Conservation (phyloP, 2,113 vertebrate genomes). For the Felis chaus region DNA sequence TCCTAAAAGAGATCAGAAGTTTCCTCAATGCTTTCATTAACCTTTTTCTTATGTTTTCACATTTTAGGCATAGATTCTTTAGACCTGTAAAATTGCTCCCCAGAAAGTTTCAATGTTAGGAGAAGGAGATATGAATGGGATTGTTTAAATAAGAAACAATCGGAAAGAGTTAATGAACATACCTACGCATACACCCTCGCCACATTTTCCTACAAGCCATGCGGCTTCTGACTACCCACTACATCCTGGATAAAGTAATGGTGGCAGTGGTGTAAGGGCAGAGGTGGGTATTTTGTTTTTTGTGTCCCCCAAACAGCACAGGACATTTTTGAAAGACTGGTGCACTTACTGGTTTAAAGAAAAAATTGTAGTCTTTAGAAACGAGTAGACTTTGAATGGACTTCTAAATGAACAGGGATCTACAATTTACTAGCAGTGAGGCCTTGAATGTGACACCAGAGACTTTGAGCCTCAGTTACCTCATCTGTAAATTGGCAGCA, state of each 20-base stretch:
- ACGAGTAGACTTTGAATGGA: background rate
- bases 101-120: background rate
- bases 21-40: conserved; percentile 56
- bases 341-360: background rate
- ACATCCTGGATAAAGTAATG: background rate
- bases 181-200: background rate
- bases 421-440: background rate
- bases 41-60: conserved; percentile 50
- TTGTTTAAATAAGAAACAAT: background rate
- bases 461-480: background rate
- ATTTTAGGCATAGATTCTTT: background rate
- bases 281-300: fast-evolving
- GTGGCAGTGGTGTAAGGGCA: background rate
- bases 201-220: background rate
- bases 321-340: background rate
- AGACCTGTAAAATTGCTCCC: background rate
- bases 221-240: background rate
- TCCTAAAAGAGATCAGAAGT: conserved; percentile 18
- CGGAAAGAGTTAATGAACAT: background rate
- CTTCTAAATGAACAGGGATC: background rate
- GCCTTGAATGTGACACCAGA: background rate
- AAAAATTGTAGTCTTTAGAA: background rate
- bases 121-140: background rate
- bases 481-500: background rate
- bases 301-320: background rate